Evolutionary conservation across 2,113 vertebrate genomes (phyloP).

Genomic region (Hyaena hyaena): DNA sequence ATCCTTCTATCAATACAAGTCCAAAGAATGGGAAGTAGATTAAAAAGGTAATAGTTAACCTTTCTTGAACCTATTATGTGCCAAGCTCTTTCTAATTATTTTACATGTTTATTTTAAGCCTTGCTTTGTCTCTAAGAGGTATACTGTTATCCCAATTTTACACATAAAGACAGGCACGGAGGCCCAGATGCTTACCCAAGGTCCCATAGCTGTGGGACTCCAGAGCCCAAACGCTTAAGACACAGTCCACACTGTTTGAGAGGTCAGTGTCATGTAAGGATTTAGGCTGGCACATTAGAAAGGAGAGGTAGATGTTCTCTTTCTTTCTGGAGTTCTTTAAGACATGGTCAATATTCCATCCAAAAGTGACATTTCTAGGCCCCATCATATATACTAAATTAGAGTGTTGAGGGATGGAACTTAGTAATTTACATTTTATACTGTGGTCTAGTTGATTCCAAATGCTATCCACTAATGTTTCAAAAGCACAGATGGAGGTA

Average conservation of each 20-base stretch:
- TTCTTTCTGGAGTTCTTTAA: not conserved
- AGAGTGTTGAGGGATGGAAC: not conserved
- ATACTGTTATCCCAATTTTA: not conserved
- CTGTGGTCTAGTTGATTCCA: not conserved
- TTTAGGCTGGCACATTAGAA: not conserved
- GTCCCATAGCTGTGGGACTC: fast-evolving
- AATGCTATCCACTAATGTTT: not conserved
- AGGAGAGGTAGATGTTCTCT: not conserved
- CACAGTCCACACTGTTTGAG: not conserved
- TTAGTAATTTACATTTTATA: not conserved
- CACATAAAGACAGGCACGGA: not conserved
- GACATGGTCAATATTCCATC: not conserved
- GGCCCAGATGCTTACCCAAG: not conserved
- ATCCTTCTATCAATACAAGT: not conserved
- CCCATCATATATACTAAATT: not conserved
- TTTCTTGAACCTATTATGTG: not conserved
- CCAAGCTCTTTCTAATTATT: not conserved
- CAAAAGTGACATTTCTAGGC: not conserved
- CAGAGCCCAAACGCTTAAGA: not conserved
- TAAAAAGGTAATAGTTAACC: not conserved
- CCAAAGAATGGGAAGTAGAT: not conserved
- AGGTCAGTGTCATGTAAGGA: not conserved
- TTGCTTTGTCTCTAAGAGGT: not conserved
- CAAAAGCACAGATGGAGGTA: not conserved
- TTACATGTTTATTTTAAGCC: not conserved